phyloP scores from a whole-genome alignment of 2,797 vertebrate species.

The Clarias pachynema region DNA sequence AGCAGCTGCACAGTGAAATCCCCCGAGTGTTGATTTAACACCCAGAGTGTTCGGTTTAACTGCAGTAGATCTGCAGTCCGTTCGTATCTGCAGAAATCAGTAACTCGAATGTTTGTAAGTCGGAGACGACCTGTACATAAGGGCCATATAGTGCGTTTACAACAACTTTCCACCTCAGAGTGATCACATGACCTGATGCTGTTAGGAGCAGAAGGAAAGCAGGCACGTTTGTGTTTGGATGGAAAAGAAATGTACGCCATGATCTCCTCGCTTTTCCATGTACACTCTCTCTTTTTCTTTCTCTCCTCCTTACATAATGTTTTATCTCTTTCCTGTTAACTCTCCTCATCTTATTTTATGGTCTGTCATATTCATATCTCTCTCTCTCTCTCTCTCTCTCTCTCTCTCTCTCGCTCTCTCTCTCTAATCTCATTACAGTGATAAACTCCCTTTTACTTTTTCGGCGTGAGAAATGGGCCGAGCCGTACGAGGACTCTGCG shows the following conservation, averaged over 20 bases:
- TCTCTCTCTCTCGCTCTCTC: background rate
- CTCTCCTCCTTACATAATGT: background rate
- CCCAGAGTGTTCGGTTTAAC: no score
- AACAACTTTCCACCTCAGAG: background rate
- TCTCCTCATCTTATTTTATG: background rate
- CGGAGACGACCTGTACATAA: no score
- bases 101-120: no score
- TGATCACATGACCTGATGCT: background rate
- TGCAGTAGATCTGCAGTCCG: no score
- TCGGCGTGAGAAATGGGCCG: slow-evolving; percentile 44
- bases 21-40: no score
- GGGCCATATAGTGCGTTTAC: background rate
- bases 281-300: background rate
- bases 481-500: slow-evolving; percentile 36
- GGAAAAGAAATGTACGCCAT: background rate
- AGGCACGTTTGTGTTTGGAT: background rate
- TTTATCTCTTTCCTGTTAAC: background rate
- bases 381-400: background rate
- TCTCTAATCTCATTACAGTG: background rate
- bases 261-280: no score
- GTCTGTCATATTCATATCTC: background rate
- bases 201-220: background rate
- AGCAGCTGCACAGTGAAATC: background rate
- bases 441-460: background rate
- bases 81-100: no score